Evolutionary conservation across 2,888 invertebrate species (phyloP).

Genomic region (Netelia inedita): DNA sequence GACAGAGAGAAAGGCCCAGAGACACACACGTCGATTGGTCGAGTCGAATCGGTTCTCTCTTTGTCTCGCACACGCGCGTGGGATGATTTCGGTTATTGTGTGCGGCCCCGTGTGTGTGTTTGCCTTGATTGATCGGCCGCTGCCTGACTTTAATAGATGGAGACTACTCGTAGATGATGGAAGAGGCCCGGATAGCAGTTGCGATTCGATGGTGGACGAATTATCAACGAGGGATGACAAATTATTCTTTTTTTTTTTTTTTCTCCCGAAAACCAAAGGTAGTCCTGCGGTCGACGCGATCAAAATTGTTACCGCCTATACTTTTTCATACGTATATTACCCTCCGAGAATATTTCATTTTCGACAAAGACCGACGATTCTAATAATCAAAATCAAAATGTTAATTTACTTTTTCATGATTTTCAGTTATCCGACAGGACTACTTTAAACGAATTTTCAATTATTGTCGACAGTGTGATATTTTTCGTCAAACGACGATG

Average conservation of each 20-base stretch:
- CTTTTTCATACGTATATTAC: too few species aligned
- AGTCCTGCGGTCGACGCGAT: too few species aligned
- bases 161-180: slow-evolving; percentile 46
- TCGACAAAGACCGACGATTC: too few species aligned
- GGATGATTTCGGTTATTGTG: slow-evolving; percentile 40
- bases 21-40: slow-evolving; percentile 82
- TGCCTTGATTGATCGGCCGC: slow-evolving; percentile 81
- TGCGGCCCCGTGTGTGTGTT: slow-evolving; percentile 78
- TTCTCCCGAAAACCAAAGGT: slow-evolving; percentile 4
- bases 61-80: slow-evolving; percentile 31
- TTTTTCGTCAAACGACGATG: too few species aligned
- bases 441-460: too few species aligned
- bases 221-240: not conserved
- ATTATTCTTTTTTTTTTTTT: slow-evolving; percentile 31
- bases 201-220: slow-evolving; percentile 52
- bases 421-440: too few species aligned
- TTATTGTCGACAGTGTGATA: too few species aligned
- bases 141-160: slow-evolving; percentile 75
- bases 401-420: too few species aligned
- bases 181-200: slow-evolving; percentile 61
- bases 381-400: too few species aligned
- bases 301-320: too few species aligned
- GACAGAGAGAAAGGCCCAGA: slow-evolving; percentile 83
- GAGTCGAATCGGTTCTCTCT: slow-evolving; percentile 77
- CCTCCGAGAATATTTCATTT: too few species aligned